A percentile compares a stretch with the other conserved stretches of the same genome.
phyloP scores from a whole-genome alignment of 1,140 invertebrate genomes.

The Doryteuthis pealeii region DNA sequence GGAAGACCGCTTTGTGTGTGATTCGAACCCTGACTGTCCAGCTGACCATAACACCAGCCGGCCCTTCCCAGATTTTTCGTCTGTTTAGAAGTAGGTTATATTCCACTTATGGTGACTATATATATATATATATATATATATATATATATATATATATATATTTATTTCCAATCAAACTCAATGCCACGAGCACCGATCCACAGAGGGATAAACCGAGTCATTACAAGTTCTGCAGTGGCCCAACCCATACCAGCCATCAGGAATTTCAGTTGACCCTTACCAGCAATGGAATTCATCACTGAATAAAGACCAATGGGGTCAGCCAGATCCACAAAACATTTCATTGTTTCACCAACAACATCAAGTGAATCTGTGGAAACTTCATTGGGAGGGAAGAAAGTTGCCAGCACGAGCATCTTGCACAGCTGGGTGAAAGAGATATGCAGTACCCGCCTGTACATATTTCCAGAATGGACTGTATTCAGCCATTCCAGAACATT shows the following conservation, averaged over 20 bases:
- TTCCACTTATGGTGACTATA: too few relatives aligned
- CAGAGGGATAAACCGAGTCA: slow-evolving; percentile 79
- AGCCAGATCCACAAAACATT: slow-evolving; percentile 87
- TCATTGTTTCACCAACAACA: slow-evolving; percentile 76
- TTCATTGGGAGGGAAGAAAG: slow-evolving; percentile 90
- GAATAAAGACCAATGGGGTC: slow-evolving; percentile 91
- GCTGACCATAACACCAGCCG: too few relatives aligned
- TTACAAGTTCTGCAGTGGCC: slow-evolving; percentile 91
- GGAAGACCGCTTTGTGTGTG: too few relatives aligned
- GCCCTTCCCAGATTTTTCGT: too few relatives aligned
- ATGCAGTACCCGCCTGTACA: slow-evolving; percentile 88
- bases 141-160: too few relatives aligned
- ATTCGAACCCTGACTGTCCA: too few relatives aligned
- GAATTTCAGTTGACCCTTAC: slow-evolving; percentile 82
- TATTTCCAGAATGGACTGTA: slow-evolving; percentile 98
- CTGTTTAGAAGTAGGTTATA: too few relatives aligned
- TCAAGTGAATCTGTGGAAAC: slow-evolving; percentile 56
- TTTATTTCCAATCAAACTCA: slow-evolving; percentile 96
- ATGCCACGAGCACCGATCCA: slow-evolving; percentile 94
- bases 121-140: too few relatives aligned
- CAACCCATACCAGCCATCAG: slow-evolving; percentile 92
- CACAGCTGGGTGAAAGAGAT: slow-evolving; percentile 90
- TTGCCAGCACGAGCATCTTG: slow-evolving; percentile 94
- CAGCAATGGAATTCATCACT: slow-evolving; percentile 85
- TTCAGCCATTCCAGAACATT: too few relatives aligned